Percentiles rank a stretch among this genome's conserved stretches.
These are phyloP conservation scores for Apotomis capreana DNA, from an alignment of 2,888 invertebrate genomes.

Conservation along the genomic window DNA sequence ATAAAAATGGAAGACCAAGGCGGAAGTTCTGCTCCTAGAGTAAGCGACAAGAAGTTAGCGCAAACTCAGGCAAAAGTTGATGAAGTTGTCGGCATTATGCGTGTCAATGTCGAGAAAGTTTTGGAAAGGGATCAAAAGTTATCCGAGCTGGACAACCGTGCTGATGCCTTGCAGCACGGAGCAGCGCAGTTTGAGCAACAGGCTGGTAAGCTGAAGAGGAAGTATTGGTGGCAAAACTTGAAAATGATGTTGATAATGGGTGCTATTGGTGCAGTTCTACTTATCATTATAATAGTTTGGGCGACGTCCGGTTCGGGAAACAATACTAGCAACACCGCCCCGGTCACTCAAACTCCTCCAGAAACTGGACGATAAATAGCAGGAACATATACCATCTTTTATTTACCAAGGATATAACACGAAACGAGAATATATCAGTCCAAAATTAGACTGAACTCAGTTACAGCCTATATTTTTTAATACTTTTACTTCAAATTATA, in stretches of 20 bases:
- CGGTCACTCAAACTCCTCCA: constrained; percentile 54
- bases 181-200: constrained; percentile 98
- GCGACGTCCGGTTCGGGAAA: constrained; percentile 63
- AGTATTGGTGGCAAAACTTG: constrained; percentile 99
- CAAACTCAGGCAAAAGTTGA: constrained; percentile 82
- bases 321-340: constrained; percentile 45
- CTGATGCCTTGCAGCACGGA: constrained; percentile 96
- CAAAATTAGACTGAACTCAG: constrained; percentile 57
- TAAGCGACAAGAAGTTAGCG: constrained; percentile 79
- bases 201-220: constrained; percentile 97
- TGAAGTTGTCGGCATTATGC: constrained; percentile 96
- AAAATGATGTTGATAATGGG: constrained; percentile 98
- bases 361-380: constrained; percentile 61
- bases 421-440: constrained; percentile 52
- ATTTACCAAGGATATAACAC: constrained; percentile 41
- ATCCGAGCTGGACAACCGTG: constrained; percentile 96
- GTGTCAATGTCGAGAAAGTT: constrained; percentile 98
- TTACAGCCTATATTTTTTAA: constrained; percentile 53
- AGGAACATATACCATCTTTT: constrained; percentile 39
- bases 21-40: constrained; percentile 77
- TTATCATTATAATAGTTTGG: constrained; percentile 92
- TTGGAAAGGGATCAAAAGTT: constrained; percentile 97
- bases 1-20: constrained; percentile 79
- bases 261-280: constrained; percentile 90
- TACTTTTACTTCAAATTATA: constrained; percentile 32